phyloP scores from a whole-genome alignment of 2,113 vertebrate species.

The Sturnira hondurensis region DNA sequence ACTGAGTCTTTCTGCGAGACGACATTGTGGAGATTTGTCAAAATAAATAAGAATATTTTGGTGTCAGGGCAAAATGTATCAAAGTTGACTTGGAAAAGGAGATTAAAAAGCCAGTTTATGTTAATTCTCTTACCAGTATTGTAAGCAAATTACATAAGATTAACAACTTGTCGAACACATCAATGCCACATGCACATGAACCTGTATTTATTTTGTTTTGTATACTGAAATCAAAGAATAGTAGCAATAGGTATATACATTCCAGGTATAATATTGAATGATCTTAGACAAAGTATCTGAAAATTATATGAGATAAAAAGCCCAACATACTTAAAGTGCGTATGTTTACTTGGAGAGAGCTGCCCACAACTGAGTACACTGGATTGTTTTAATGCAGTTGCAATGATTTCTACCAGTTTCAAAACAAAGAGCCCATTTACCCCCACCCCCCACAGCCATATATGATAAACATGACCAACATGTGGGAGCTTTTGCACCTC shows the following conservation, averaged over 20 bases:
- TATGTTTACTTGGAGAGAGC: neutral
- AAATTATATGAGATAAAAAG: neutral
- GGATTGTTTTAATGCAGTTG: neutral
- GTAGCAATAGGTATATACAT: neutral
- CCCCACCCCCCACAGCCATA: neutral
- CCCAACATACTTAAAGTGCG: neutral
- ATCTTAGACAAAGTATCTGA: neutral
- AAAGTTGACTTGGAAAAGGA: neutral
- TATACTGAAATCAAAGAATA: neutral
- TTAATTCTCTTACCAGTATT: neutral
- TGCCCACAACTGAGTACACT: neutral
- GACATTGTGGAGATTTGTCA: neutral
- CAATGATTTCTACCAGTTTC: neutral
- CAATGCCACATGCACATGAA: neutral
- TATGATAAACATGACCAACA: neutral
- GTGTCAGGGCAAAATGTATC: neutral
- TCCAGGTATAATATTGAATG: neutral
- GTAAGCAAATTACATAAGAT: neutral
- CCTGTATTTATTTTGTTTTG: neutral
- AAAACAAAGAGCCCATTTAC: neutral
- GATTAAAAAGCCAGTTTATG: neutral
- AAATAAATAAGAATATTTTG: neutral
- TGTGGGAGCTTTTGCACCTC: neutral
- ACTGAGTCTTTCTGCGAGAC: neutral
- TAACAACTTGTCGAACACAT: neutral